These are phyloP conservation scores for Plectropomus leopardus DNA, from an alignment of 2,113 vertebrate species.

Conservation along the genomic window DNA sequence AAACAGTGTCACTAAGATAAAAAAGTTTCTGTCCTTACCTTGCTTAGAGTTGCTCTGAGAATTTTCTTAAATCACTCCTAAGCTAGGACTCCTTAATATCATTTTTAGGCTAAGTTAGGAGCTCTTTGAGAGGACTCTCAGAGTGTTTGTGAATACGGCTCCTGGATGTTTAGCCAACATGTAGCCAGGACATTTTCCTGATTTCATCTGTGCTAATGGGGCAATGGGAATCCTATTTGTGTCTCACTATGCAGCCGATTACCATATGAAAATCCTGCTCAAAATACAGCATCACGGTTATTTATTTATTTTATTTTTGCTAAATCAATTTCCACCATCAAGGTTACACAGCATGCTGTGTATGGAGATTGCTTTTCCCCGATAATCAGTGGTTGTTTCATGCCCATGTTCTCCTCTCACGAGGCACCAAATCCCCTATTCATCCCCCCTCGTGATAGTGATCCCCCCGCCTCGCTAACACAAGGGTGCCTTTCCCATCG, in stretches of 20 bases:
- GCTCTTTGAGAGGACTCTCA: too few relatives aligned
- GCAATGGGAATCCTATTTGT: constrained; percentile 77
- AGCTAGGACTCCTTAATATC: too few relatives aligned
- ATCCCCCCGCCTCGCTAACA: constrained; percentile 27
- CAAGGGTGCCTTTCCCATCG: constrained; percentile 33
- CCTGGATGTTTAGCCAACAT: constrained; percentile 34
- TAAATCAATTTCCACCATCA: constrained; percentile 63
- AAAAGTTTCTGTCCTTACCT: too few relatives aligned
- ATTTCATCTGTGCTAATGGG: constrained; percentile 76
- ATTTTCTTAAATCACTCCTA: too few relatives aligned
- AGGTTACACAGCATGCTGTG: constrained; percentile 69
- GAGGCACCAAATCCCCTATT: constrained; percentile 28
- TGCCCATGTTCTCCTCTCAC: constrained; percentile 48
- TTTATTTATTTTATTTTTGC: constrained; percentile 30
- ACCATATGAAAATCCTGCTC: constrained; percentile 75
- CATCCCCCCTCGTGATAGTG: constrained; percentile 31
- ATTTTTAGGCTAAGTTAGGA: too few relatives aligned
- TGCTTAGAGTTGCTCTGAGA: too few relatives aligned
- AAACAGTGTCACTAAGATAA: too few relatives aligned
- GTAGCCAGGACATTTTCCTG: constrained; percentile 45
- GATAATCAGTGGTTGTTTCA: constrained; percentile 50
- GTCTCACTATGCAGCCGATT: constrained; percentile 74
- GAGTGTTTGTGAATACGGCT: too few relatives aligned
- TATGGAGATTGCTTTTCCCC: constrained; percentile 64
- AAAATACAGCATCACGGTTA: constrained; percentile 55